phyloP scores from a whole-genome alignment of 2,888 invertebrate genomes.

The Gortyna flavago region DNA sequence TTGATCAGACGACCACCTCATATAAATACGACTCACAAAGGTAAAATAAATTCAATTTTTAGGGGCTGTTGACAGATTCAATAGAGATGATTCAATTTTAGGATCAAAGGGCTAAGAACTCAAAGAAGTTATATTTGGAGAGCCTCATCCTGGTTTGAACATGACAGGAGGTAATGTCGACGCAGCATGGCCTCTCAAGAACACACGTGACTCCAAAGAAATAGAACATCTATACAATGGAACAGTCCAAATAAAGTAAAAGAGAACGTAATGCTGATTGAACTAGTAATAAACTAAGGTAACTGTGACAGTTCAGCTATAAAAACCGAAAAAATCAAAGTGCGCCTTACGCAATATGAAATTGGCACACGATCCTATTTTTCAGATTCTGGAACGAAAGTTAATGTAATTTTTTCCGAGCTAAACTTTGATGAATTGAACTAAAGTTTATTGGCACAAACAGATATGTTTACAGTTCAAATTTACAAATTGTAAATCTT shows the following conservation, averaged over 20 bases:
- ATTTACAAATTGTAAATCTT: background rate
- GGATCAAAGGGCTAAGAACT: constrained; percentile 22
- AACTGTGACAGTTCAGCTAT: constrained; percentile 33
- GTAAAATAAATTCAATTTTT: background rate
- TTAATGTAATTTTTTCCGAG: background rate
- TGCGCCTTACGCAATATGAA: constrained; percentile 30
- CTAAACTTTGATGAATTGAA: constrained; percentile 6
- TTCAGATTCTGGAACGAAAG: constrained; percentile 17
- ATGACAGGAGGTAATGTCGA: constrained; percentile 45
- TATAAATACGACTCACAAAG: background rate
- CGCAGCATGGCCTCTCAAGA: constrained; percentile 33
- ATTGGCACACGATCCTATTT: constrained; percentile 35
- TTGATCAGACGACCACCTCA: background rate
- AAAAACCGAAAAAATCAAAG: constrained; percentile 28
- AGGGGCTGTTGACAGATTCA: background rate
- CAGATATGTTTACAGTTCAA: background rate
- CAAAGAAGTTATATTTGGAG: constrained; percentile 20
- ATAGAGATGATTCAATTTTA: constrained; percentile 21
- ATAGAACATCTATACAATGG: constrained; percentile 17
- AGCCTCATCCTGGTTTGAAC: constrained; percentile 20
- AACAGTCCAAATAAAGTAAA: constrained; percentile 35
- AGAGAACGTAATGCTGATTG: constrained; percentile 40
- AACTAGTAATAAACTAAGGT: constrained; percentile 45
- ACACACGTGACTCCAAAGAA: constrained; percentile 40
- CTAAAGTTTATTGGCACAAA: constrained; percentile 14